Conservation (phyloP, 92 coral and sea anemone species). For the Galaxea fascicularis region DNA sequence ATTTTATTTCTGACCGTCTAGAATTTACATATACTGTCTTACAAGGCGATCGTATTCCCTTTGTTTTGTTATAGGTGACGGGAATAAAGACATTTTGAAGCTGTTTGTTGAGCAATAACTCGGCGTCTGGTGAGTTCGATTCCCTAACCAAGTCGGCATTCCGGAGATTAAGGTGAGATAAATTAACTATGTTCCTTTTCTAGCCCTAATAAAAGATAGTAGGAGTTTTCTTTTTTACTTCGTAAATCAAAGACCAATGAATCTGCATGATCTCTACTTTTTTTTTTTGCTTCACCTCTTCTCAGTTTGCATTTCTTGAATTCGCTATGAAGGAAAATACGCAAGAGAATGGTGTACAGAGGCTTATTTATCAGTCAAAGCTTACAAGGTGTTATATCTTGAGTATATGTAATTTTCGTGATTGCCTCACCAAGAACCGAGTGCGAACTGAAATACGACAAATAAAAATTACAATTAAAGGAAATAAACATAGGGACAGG, state of each 20-base stretch:
- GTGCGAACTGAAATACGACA: too few relatives aligned
- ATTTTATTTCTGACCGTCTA: background rate
- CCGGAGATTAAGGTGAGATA: background rate
- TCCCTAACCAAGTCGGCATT: background rate
- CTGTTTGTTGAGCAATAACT: conserved; percentile 2
- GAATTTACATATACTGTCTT: conserved; percentile 27
- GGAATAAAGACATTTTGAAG: conserved; percentile 3
- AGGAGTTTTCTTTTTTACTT: background rate
- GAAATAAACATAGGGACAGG: too few relatives aligned
- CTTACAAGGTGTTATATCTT: too few relatives aligned
- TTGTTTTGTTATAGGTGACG: background rate
- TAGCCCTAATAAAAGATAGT: background rate
- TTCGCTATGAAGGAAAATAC: too few relatives aligned
- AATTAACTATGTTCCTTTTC: background rate
- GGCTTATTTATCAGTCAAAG: too few relatives aligned
- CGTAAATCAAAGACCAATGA: background rate
- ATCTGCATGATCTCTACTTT: background rate
- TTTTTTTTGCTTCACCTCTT: too few relatives aligned
- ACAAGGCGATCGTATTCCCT: background rate
- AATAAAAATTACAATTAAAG: too few relatives aligned
- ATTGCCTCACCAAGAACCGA: too few relatives aligned
- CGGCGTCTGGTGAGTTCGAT: conserved; percentile 13
- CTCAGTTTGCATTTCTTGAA: too few relatives aligned
- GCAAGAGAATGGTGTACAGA: too few relatives aligned
- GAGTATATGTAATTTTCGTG: too few relatives aligned